A percentile compares a stretch with the other conserved stretches of the same genome.
Conservation (phyloP, 2,888 invertebrate species). For the Chaetoderma sp. region DNA sequence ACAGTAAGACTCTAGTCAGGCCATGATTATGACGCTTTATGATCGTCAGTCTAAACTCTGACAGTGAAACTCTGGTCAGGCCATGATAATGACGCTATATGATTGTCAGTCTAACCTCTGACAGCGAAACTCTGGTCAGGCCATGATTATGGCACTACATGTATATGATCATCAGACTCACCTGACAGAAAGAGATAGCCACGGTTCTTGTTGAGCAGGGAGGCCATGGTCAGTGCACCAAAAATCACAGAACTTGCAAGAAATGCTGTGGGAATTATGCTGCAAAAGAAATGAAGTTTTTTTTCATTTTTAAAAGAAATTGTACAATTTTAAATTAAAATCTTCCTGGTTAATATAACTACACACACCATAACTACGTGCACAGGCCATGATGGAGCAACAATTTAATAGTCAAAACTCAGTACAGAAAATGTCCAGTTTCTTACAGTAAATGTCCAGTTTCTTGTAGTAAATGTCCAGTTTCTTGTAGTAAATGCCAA, state of each 20-base stretch:
- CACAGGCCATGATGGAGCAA: neutral
- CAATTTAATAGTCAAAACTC: neutral
- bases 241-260: constrained; percentile 88
- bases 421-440: too few relatives aligned
- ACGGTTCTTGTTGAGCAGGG: constrained; percentile 85
- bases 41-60: too few relatives aligned
- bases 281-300: constrained; percentile 61
- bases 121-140: too few relatives aligned
- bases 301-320: neutral
- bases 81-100: too few relatives aligned
- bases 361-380: neutral
- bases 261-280: constrained; percentile 89
- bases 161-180: constrained; percentile 37
- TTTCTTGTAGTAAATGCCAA: too few relatives aligned
- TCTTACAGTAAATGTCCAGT: too few relatives aligned
- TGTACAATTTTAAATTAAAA: neutral
- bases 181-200: constrained; percentile 92
- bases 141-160: too few relatives aligned
- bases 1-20: too few relatives aligned
- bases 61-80: too few relatives aligned
- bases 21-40: too few relatives aligned
- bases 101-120: too few relatives aligned
- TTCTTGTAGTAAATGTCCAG: too few relatives aligned
- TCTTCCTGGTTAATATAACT: neutral
- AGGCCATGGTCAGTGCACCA: constrained; percentile 88